Conservation (phyloP, 2,113 vertebrate species). For the Oceanodroma tethys region DNA sequence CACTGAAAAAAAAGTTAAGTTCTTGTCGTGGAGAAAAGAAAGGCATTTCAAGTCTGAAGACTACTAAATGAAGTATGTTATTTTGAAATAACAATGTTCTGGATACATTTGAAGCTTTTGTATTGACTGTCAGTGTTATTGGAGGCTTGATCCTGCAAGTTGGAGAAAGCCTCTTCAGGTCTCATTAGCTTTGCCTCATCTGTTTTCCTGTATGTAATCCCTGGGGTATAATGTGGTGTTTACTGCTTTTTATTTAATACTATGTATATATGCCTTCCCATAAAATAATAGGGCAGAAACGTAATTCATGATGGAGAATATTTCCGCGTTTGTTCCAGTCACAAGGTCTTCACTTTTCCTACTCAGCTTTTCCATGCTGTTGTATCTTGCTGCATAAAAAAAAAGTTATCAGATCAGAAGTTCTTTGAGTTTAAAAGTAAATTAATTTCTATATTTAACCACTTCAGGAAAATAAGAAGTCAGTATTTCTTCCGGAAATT, state of each 20-base stretch:
- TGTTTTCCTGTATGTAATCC: background rate
- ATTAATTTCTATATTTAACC: background rate
- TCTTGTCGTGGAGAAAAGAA: background rate
- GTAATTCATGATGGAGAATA: background rate
- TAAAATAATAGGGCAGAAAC: background rate
- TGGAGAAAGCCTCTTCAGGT: background rate
- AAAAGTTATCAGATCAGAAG: background rate
- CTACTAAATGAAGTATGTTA: slow-evolving; percentile 12
- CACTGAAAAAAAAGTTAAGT: background rate
- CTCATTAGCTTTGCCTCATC: background rate
- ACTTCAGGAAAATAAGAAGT: background rate
- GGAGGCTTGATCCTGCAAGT: background rate
- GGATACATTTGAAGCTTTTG: background rate
- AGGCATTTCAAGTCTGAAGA: slow-evolving; percentile 59
- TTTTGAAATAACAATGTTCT: background rate
- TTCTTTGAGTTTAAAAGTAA: background rate
- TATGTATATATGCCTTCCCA: background rate
- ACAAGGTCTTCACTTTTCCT: background rate
- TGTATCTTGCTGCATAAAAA: background rate
- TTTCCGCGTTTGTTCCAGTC: background rate
- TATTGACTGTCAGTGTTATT: slow-evolving; percentile 10
- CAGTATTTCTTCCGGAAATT: background rate
- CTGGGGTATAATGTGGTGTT: background rate
- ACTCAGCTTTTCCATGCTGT: background rate
- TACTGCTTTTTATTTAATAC: background rate